Conservation (phyloP, 2,888 invertebrate genomes). For the Diadromus collaris region DNA sequence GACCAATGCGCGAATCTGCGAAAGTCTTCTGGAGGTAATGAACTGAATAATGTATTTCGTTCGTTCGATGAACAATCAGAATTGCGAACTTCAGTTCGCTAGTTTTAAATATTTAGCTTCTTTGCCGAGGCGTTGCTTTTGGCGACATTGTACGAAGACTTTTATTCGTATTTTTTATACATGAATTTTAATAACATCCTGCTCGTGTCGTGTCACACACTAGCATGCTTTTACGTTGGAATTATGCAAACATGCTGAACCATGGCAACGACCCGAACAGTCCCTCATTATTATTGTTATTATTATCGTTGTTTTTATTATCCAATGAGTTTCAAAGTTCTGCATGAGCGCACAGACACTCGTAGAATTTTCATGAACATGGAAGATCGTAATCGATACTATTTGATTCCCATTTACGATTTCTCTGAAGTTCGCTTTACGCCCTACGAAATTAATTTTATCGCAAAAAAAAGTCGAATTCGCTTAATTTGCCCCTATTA, state of each 20-base stretch:
- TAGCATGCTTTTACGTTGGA: not conserved
- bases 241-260: not conserved
- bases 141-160: not conserved
- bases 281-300: not conserved
- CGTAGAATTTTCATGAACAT: not conserved
- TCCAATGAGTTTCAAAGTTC: not conserved
- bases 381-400: not conserved
- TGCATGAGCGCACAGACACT: not conserved
- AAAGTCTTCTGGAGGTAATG: conserved; percentile 14
- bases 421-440: not conserved
- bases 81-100: not conserved
- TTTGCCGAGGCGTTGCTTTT: not conserved
- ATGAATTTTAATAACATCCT: not conserved
- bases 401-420: not conserved
- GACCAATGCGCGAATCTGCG: not conserved
- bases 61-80: not conserved
- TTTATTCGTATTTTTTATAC: not conserved
- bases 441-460: not conserved
- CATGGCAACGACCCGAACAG: not conserved
- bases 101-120: not conserved
- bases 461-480: not conserved
- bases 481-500: not conserved
- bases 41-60: not conserved
- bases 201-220: not conserved
- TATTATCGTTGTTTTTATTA: not conserved